Base-by-base conservation (phyloP, 2,797 vertebrate genomes). In the Furcifer pardalis region DNA sequence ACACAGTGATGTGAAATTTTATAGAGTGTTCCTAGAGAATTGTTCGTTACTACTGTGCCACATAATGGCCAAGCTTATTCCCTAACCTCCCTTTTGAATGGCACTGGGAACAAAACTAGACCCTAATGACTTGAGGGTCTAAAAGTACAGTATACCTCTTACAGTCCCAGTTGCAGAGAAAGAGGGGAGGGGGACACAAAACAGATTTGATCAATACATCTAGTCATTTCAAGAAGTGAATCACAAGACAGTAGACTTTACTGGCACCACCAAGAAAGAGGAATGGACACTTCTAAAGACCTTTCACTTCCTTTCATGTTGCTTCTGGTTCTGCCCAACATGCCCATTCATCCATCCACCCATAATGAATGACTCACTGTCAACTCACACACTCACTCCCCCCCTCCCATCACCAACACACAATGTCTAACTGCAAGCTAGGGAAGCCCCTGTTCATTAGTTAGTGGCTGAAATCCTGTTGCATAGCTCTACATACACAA, bases 231-330 rank as follows among this genome's bases (percentile, higher is more conserved):
- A 35, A 69, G 46, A 68, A 35, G 19, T 42, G 21, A 59, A 35
- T 75, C 62, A 80, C 35, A 85, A 75, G 60, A 56, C 46, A 44
- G 25, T 3, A 25, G 59, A 12, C 25, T 1, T 27, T 44, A 77
- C 17, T 19, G 56, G 30, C 9, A 66, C 12, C 27, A 68, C 49
- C 30, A 44, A 40, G n/a, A 78, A 85, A 5, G n/a, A 81, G 30
- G 63, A 76, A 75, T 25, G 25, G 8, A 7, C 5, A 35, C 35
- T 23, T 42, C 37, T 69, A 1, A 30, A 59, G 27, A 44, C 30
- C 8, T 68, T 46, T 76, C 49, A 68, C 44, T 85, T 85, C 52
- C 62, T 68, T 75, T 52, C 59, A n/a, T n/a, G n/a, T n/a, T n/a
- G n/a, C n/a, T n/a, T n/a, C n/a, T n/a, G n/a, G n/a, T n/a, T n/a